Evolutionary conservation across 1,140 invertebrate genomes (phyloP), one percentile per base, ranked within the genome.

Genomic region (Hylaeus anthracinus): DNA sequence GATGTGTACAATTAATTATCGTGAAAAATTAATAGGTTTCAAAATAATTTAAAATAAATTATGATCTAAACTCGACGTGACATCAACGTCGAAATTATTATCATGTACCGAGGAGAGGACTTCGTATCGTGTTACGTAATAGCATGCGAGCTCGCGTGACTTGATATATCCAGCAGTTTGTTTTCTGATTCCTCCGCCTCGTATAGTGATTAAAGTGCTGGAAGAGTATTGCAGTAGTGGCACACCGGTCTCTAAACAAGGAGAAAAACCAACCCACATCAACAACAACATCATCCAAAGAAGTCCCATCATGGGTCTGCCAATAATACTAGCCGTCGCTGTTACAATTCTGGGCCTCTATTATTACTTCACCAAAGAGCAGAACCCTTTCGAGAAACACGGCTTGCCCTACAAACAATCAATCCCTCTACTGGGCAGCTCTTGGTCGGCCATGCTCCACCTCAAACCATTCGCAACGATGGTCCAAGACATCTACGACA

Each of bases 361-460:
- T 5, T 26, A 10, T 4, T 51, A 55, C 12, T 15, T 45, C 1
- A 51, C 8, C 1, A 64, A 45, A 58, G 0, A 15, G 0, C 5
- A 43, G 0, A 67, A 85, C 0, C 41, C 9, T 1, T 85, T 84
- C n/a, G 12, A 60, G 37, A 3, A 43, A 10, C 72, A 84, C 10
- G 77, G 77, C 2, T 39, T 86, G 12, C 72, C 84, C 1, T 43
- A 43, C 37, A 10, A 9, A 3, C 39, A 12, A 3, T 64, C 39
- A 5, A 41, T 56, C 0, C 80, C 78, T 0, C 1, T 90, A 0
- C 48, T 91, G 1, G 90, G 90, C 1, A 91, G 58, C 60, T 56
- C 78, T 12, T 53, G 12, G 37, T 1, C 65, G 0, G 58, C 56
- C 1, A 0, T 83, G 3, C 39, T 80, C 1, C 37, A 4, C 0